Conservation (phyloP, 1,140 invertebrate genomes). For the Aphelenchoides fujianensis region DNA sequence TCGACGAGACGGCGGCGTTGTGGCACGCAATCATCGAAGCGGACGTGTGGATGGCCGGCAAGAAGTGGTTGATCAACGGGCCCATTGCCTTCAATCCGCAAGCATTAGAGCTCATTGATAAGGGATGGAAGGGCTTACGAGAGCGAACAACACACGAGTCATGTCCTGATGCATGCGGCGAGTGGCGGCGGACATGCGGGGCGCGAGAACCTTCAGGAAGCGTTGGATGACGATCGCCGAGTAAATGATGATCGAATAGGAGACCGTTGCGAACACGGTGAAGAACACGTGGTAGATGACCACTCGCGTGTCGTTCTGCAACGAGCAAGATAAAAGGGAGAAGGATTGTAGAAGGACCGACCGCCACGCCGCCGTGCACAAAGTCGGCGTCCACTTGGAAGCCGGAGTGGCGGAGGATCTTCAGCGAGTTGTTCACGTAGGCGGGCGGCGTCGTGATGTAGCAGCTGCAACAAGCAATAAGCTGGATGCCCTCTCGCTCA, state of each 20-base stretch:
- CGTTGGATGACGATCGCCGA: constrained; percentile 1
- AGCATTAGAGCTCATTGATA: neutral
- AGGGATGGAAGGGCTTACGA: neutral
- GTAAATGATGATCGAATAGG: constrained; percentile 8
- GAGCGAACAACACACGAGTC: constrained; percentile 5
- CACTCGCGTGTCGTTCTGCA: neutral
- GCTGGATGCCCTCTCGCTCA: too few relatives aligned
- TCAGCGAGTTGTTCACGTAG: constrained; percentile 10
- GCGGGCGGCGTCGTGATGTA: constrained; percentile 6
- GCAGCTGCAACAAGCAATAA: too few relatives aligned
- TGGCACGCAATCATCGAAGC: constrained; percentile 7
- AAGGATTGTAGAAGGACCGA: neutral
- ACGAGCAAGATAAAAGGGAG: neutral
- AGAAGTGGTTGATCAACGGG: neutral
- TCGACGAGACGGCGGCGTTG: constrained; percentile 6
- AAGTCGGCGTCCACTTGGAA: neutral
- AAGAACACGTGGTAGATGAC: constrained; percentile 16
- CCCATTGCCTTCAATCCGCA: neutral
- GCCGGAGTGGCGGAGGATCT: neutral
- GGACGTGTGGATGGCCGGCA: neutral
- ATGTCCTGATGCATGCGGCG: constrained; percentile 9
- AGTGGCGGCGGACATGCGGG: neutral
- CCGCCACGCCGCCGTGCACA: constrained; percentile 7
- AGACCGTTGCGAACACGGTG: neutral
- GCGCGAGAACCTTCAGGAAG: neutral